Evolutionary conservation across 2,113 vertebrate species (phyloP).

Genomic region (Pipra filicauda): DNA sequence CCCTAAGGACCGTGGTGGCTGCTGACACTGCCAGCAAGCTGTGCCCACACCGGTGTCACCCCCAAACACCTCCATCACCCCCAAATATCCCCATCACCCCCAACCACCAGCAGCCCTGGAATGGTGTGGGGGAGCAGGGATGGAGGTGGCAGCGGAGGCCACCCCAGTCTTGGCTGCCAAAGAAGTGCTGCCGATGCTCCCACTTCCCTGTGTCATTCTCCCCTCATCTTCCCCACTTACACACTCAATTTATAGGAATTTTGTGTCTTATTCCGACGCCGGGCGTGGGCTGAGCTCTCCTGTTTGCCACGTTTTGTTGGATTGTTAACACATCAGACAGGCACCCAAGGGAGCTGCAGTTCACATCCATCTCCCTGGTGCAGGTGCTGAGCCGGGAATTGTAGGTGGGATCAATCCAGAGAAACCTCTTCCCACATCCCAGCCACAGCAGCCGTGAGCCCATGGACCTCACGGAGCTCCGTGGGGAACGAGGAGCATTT

Average conservation of each 20-base stretch:
- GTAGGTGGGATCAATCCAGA: background rate
- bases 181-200: accelerated
- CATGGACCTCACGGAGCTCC: accelerated
- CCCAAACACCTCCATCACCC: accelerated
- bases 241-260: accelerated
- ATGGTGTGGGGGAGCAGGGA: background rate
- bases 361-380: background rate
- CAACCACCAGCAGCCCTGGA: background rate
- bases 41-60: accelerated
- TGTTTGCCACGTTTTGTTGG: background rate
- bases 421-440: background rate
- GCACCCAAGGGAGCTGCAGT: background rate
- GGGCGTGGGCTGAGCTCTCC: background rate
- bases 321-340: background rate
- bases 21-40: accelerated
- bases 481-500: background rate
- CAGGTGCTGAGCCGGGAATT: accelerated
- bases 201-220: accelerated
- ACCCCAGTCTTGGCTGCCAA: accelerated
- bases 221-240: background rate
- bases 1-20: accelerated
- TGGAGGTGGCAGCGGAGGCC: background rate
- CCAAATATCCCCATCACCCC: accelerated
- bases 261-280: accelerated
- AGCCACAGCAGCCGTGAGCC: accelerated